Evolutionary conservation across 2,888 invertebrate species (phyloP).

Genomic region (Acanthosepion esculentum): DNA sequence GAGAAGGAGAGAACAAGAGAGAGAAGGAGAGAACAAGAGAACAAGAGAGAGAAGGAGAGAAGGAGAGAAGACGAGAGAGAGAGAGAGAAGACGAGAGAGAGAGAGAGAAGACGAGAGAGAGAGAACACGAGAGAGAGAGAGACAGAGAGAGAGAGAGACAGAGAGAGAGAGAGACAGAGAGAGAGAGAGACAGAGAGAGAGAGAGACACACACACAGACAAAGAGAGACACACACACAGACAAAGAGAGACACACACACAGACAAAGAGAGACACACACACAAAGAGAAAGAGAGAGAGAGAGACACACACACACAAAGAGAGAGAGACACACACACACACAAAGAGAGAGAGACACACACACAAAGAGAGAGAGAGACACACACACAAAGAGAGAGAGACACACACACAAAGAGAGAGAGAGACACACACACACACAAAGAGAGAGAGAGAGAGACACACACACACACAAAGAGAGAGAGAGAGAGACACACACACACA

Average conservation of each 20-base stretch:
- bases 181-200: background rate
- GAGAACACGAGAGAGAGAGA: background rate
- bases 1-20: no score
- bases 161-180: background rate
- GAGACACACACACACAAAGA: background rate
- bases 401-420: background rate
- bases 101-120: background rate
- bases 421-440: background rate
- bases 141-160: background rate
- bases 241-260: no score
- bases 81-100: no score
- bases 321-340: no score
- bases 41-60: no score
- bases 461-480: background rate
- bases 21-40: no score
- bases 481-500: background rate
- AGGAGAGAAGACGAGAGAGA: background rate
- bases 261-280: background rate
- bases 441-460: background rate
- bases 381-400: background rate
- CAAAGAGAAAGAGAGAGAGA: background rate
- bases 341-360: background rate
- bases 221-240: no score
- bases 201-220: background rate
- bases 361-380: background rate